Base-by-base conservation (phyloP, 1,140 invertebrate species). In the Bathynomus jamesi region DNA sequence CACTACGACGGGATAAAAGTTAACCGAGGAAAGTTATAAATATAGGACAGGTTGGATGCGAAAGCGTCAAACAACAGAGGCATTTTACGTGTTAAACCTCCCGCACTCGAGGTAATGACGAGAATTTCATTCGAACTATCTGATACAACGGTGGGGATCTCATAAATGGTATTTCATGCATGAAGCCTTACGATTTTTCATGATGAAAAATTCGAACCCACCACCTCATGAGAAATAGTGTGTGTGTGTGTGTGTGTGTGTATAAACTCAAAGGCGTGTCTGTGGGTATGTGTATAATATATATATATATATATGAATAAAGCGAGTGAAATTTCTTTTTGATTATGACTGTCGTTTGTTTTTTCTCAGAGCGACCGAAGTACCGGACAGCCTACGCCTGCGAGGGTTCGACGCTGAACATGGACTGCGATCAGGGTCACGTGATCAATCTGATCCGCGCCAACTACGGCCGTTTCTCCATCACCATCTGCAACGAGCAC, bases 401-500 rank as follows among this genome's bases (percentile, higher is more conserved):
- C 83, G 94, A 98, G 84, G 93, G 93, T 72, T 93, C 92, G 81
- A 89, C 87, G 65, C 83, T 98, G 79, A 88, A 89, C 80, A 91
- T 98, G 74, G 88, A 91, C 78, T 98, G 95, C 84, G 88, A 88
- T 65, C 89, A 91, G 69, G 93, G 91, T 3, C 89, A 92, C 79
- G 84, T 94, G 61, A 97, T 98, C 78, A 90, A 95, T 80, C 85
- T 97, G 72, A 93, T 95, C 79, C 87, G 94, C 72, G 95, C 94
- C 74, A 96, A 96, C 86, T 98, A 96, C 82, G 95, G 95, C 62
- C 87, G 95, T 76, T 98, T 95, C 84, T 94, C 92, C 71, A 95
- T 96, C 82, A 94, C 92, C 79, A 93, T 96, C 81, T 98, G 95
- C 86, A 98, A 98, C 82, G 92, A 95, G 80, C 91, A 95, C 81